Evolutionary conservation across 2,113 vertebrate genomes (phyloP).

Genomic region (Piaya cayana): DNA sequence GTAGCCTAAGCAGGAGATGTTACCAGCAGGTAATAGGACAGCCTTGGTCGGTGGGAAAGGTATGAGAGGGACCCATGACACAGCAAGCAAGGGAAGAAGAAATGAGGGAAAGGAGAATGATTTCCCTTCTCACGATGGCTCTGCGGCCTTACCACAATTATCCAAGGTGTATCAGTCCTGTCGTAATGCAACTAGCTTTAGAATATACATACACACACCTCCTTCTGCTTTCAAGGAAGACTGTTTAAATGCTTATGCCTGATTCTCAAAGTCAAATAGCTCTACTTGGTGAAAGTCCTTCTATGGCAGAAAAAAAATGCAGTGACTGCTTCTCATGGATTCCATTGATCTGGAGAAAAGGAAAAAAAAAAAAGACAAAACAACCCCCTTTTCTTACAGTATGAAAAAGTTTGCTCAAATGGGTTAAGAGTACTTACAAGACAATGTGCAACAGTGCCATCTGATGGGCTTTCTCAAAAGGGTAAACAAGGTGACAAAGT

Average conservation of each 20-base stretch:
- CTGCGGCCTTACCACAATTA: not conserved
- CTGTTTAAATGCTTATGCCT: not conserved
- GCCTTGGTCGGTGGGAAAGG: not conserved
- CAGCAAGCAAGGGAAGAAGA: not conserved
- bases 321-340: not conserved
- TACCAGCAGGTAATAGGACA: not conserved
- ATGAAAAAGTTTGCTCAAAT: not conserved
- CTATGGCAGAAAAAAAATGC: not conserved
- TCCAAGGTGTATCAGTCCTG: too few species aligned
- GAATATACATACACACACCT: not conserved
- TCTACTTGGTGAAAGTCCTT: not conserved
- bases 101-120: not conserved
- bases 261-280: not conserved
- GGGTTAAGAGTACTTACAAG: not conserved
- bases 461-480: conserved; percentile 53
- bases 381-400: not conserved
- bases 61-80: not conserved
- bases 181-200: not conserved
- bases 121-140: not conserved
- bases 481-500: not conserved
- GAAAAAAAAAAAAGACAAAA: not conserved
- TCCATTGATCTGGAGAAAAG: not conserved
- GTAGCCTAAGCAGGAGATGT: not conserved
- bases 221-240: not conserved
- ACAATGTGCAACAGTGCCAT: conserved; percentile 54